phyloP scores from a whole-genome alignment of 2,113 vertebrate genomes.

The Parus major region DNA sequence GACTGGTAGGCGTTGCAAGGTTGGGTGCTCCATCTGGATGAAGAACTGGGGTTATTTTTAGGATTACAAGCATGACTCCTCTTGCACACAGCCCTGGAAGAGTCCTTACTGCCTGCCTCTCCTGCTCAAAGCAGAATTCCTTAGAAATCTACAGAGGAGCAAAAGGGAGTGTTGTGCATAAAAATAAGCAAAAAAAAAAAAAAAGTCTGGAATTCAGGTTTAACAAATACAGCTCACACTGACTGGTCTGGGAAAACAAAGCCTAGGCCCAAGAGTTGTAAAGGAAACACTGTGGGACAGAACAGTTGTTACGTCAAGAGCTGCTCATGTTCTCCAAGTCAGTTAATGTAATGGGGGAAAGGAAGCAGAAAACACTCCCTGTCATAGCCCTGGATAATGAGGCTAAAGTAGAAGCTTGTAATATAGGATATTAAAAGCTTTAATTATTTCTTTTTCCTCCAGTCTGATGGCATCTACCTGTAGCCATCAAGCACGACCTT shows the following conservation, averaged over 20 bases:
- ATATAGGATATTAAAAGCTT: neutral
- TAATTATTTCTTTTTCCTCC: conserved; percentile 7
- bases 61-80: neutral
- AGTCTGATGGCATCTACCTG: neutral
- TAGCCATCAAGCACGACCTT: neutral
- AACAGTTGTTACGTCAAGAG: neutral
- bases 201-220: neutral
- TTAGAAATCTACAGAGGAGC: neutral
- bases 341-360: neutral
- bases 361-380: neutral
- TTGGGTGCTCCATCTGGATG: neutral
- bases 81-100: neutral
- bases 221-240: neutral
- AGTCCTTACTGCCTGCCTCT: neutral
- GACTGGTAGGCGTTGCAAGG: rapidly evolving
- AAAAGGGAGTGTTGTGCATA: neutral
- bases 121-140: neutral
- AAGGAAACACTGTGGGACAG: neutral
- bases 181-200: neutral
- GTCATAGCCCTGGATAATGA: neutral
- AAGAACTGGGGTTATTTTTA: neutral
- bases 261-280: neutral
- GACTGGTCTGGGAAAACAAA: neutral
- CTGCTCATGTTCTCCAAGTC: neutral
- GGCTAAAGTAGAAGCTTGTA: neutral